Evolutionary conservation across 2,113 vertebrate genomes (phyloP).

Genomic region (Solenodon paradoxus): DNA sequence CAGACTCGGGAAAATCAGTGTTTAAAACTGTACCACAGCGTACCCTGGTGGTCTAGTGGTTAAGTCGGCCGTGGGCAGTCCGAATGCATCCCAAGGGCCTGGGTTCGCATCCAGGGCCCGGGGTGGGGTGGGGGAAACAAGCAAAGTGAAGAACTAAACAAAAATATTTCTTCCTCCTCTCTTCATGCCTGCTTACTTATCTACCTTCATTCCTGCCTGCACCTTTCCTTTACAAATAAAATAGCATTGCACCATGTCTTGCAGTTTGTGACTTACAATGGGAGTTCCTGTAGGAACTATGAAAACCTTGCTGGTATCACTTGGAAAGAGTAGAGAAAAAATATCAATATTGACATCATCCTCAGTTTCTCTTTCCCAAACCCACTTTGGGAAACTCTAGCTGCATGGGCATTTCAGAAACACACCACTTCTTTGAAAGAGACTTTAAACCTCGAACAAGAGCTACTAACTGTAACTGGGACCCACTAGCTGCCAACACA

Average conservation of each 20-base stretch:
- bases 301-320: not conserved
- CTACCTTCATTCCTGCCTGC: too few species aligned
- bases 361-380: not conserved
- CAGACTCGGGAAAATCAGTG: not conserved
- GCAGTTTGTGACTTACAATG: not conserved
- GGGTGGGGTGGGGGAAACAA: too few species aligned
- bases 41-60: too few species aligned
- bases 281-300: not conserved
- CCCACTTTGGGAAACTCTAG: not conserved
- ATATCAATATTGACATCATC: not conserved
- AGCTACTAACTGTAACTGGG: not conserved
- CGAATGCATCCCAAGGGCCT: too few species aligned
- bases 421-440: not conserved
- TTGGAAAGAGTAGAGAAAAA: not conserved
- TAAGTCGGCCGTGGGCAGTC: too few species aligned
- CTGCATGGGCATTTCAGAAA: not conserved
- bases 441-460: not conserved
- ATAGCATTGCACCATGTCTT: not conserved
- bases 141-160: too few species aligned
- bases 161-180: too few species aligned
- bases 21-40: too few species aligned
- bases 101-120: too few species aligned
- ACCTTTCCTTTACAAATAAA: too few species aligned
- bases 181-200: too few species aligned
- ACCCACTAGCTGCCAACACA: not conserved